Percentiles rank a stretch among this genome's conserved stretches.
These are phyloP conservation scores for Alosa alosa DNA, from an alignment of 2,113 vertebrate genomes.

Conservation along the genomic window DNA sequence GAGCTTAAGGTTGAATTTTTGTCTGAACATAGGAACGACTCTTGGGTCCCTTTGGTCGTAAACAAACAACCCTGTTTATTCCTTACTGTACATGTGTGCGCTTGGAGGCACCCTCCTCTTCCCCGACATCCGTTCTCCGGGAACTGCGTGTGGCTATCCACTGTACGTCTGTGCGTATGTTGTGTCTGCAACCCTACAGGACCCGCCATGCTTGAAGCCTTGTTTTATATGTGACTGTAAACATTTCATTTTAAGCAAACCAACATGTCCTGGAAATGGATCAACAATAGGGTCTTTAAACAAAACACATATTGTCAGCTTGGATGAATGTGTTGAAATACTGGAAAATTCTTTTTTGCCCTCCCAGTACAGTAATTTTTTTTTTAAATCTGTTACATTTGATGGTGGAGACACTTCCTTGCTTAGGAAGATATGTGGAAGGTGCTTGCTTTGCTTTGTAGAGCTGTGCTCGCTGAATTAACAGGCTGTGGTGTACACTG, in stretches of 20 bases:
- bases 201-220: background rate
- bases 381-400: background rate
- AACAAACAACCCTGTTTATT: slow-evolving; percentile 4
- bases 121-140: background rate
- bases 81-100: background rate
- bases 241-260: background rate
- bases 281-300: background rate
- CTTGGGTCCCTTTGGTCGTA: background rate
- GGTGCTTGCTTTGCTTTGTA: background rate
- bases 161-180: background rate
- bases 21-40: background rate
- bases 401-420: background rate
- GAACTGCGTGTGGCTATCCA: background rate
- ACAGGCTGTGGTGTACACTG: background rate
- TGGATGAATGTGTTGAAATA: background rate
- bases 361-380: background rate
- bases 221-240: background rate
- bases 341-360: background rate
- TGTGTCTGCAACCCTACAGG: background rate
- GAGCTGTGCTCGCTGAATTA: background rate
- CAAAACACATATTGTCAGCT: background rate
- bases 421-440: background rate
- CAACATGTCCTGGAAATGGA: background rate
- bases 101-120: background rate
- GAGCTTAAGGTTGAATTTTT: background rate